Evolutionary conservation across 2,888 invertebrate species (phyloP), one percentile per base, ranked within the genome.

Genomic region (Stegophylla sp.): DNA sequence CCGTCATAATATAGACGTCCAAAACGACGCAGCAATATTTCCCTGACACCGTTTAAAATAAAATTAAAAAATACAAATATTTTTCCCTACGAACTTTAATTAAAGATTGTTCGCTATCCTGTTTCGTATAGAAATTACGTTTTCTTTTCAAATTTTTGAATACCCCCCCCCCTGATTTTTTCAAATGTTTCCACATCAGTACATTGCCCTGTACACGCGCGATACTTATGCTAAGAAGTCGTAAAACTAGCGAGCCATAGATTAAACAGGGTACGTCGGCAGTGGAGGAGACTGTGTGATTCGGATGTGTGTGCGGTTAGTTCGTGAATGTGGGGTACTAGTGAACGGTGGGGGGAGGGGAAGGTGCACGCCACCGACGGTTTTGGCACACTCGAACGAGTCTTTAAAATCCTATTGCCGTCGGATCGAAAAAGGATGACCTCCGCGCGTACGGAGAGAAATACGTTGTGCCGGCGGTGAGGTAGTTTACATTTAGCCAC

Each of bases 311-410:
- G 53, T 56, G 56, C 34, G 41, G 56, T 56, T 41, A 17, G 71
- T 34, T 28, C 20, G 41, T 23, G 51, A 53, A 20, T 20, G 66
- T 51, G 9, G 17, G 61, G 53, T 15, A 28, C 17, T 59, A 26
- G n/a, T 17, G 51, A 51, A 34, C 45, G 45, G 43, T 28, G 4
- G 34, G 34, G 34, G 72, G 73, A n/a, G 20, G 45, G 61, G 13
- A 73, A 73, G 73, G 73, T 59, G 43, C 43, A 26, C 61, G 13
- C 28, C 34, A 7, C 34, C 3, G 45, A 73, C 13, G 45, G 45
- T 73, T 73, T 73, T 73, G 59, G 73, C 73, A 73, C 72, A 72
- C 73, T 73, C 43, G 73, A 73, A 73, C 61, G 73, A 73, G 73
- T 73, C 73, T 61, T 73, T 61, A 61, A 48, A 61, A 73, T 73